These are phyloP conservation scores for Mirounga angustirostris DNA, from an alignment of 2,113 vertebrate genomes.

Conservation along the genomic window DNA sequence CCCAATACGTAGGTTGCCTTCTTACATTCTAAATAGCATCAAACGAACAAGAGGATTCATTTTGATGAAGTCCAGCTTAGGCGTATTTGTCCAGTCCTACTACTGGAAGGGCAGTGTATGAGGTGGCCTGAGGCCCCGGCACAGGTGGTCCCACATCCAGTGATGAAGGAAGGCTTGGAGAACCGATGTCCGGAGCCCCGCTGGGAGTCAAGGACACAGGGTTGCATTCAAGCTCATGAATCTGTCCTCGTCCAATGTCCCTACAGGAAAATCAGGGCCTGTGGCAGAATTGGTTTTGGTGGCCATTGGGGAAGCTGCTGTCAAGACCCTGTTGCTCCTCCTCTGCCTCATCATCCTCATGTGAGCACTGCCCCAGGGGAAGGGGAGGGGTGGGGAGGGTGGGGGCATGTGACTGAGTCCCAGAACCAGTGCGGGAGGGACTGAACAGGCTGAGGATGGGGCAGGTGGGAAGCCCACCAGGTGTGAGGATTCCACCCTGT, in stretches of 20 bases:
- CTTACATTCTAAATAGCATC: not conserved
- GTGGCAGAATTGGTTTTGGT: not conserved
- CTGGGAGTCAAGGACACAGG: fast-evolving
- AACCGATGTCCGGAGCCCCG: fast-evolving
- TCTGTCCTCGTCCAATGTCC: not conserved
- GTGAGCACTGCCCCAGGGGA: not conserved
- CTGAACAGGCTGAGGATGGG: fast-evolving
- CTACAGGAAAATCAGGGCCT: not conserved
- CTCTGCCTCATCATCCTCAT: not conserved
- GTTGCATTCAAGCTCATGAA: fast-evolving
- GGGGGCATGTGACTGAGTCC: too few species aligned
- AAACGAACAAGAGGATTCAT: not conserved
- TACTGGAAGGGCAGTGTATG: not conserved
- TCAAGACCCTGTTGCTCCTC: not conserved
- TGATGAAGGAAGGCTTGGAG: not conserved
- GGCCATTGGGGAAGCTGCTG: fast-evolving
- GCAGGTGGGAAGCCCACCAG: not conserved
- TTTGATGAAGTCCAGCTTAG: not conserved
- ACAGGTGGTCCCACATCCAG: not conserved
- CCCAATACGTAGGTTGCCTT: not conserved
- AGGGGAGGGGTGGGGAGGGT: not conserved
- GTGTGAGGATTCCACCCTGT: not conserved
- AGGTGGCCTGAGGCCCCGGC: not conserved
- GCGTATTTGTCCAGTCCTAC: not conserved
- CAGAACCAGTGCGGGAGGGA: fast-evolving